A percentile compares a stretch with the other conserved stretches of the same genome.
Conservation (phyloP, 2,888 invertebrate genomes). For the Hydraecia micacea region DNA sequence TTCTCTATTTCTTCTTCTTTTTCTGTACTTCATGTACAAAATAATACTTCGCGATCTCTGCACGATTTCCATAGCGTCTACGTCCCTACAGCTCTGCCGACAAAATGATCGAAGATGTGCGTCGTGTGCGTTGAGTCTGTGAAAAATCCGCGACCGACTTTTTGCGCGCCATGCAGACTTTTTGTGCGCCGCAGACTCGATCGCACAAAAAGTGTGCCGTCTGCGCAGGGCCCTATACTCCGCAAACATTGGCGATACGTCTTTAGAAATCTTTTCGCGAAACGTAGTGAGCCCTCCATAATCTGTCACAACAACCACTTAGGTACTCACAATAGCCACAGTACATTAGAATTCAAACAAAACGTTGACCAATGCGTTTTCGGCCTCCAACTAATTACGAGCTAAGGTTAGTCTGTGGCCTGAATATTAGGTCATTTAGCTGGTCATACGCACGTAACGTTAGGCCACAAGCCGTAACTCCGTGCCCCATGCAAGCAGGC, state of each 20-base stretch:
- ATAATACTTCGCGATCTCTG: no score
- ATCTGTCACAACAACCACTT: neutral
- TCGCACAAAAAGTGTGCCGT: no score
- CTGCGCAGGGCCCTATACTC: no score
- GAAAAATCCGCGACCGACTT: no score
- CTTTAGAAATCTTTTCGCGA: neutral
- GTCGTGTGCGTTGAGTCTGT: no score
- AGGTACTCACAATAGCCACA: conserved; percentile 20
- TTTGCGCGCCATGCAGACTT: no score
- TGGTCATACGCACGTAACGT: conserved; percentile 50
- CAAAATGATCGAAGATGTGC: no score
- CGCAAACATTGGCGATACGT: neutral
- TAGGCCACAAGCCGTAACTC: conserved; percentile 37
- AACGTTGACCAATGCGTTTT: conserved; percentile 21
- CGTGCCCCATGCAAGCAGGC: conserved; percentile 23
- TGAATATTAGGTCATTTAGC: conserved; percentile 59
- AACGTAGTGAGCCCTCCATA: neutral
- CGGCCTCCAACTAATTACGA: conserved; percentile 49
- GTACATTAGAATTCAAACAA: conserved; percentile 38
- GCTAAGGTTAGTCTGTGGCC: conserved; percentile 45
- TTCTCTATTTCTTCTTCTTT: no score
- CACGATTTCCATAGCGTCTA: no score
- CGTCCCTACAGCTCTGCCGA: no score
- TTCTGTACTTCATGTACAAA: no score
- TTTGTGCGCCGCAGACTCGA: no score